Conservation (phyloP, 2,113 vertebrate genomes). For the Catharus fuscescens region DNA sequence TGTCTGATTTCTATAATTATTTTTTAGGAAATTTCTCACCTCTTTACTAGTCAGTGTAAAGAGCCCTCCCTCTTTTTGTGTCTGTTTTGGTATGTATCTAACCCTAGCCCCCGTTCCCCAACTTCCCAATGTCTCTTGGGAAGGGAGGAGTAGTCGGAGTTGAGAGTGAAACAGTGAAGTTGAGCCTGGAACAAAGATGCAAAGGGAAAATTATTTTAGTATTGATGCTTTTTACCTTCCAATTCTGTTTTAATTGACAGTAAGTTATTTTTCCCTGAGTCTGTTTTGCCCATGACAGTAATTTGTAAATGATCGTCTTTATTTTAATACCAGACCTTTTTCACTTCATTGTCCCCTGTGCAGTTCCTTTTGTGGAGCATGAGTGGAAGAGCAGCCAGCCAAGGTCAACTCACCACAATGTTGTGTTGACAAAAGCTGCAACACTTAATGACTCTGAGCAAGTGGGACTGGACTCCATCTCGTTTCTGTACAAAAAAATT, state of each 20-base stretch:
- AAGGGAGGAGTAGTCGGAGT: not conserved
- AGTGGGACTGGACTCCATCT: not conserved
- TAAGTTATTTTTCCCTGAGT: not conserved
- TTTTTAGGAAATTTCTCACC: not conserved
- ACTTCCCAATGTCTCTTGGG: fast-evolving
- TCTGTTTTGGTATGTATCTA: not conserved
- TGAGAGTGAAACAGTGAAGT: not conserved
- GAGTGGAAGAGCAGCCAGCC: not conserved
- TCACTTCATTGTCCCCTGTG: not conserved
- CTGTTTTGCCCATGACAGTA: not conserved
- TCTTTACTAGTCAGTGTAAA: not conserved
- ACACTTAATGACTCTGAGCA: not conserved
- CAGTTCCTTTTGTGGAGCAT: fast-evolving
- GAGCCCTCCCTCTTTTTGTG: not conserved
- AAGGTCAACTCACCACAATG: not conserved
- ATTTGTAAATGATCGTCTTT: not conserved
- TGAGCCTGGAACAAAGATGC: not conserved
- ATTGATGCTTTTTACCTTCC: not conserved
- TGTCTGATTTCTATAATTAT: not conserved
- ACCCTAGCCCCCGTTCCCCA: not conserved
- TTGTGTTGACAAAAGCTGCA: not conserved
- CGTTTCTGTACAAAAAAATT: not conserved
- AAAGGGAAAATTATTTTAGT: not conserved
- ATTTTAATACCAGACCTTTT: not conserved
- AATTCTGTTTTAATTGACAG: not conserved